A percentile compares a stretch with the other conserved stretches of the same genome.
Evolutionary conservation across 2,888 invertebrate species (phyloP).

Genomic region (Drosophila neoperkinsi): DNA sequence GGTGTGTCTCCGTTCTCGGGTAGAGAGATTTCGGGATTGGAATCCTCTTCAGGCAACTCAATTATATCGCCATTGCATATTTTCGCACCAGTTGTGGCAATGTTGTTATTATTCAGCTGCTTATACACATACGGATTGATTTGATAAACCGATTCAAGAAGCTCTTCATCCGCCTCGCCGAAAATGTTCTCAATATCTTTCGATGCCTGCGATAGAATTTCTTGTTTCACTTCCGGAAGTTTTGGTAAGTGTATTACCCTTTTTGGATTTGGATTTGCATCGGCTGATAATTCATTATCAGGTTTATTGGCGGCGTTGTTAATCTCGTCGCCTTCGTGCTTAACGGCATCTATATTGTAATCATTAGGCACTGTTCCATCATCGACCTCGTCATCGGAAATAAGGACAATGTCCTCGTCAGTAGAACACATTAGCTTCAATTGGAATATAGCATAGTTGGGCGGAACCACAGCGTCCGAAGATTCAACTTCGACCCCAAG

Average conservation of each 20-base stretch:
- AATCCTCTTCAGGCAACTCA: slow-evolving; percentile 31
- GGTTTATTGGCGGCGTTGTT: neutral
- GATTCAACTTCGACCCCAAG: slow-evolving; percentile 66
- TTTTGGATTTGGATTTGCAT: neutral
- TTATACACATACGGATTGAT: slow-evolving; percentile 77
- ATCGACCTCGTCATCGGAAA: slow-evolving; percentile 54
- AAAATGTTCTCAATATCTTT: slow-evolving; percentile 78
- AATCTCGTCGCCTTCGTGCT: neutral
- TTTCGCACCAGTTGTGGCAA: slow-evolving; percentile 5
- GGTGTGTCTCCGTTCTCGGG: neutral
- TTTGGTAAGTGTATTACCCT: slow-evolving; percentile 67
- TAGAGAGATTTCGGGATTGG: neutral
- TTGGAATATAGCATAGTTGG: slow-evolving; percentile 66
- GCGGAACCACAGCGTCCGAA: slow-evolving; percentile 11
- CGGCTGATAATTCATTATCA: neutral
- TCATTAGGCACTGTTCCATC: neutral
- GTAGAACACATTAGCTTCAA: slow-evolving; percentile 31
- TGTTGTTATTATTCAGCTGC: slow-evolving; percentile 43
- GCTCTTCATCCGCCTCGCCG: slow-evolving; percentile 67
- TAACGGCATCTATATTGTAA: no score
- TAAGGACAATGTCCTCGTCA: slow-evolving; percentile 21
- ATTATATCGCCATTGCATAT: slow-evolving; percentile 60
- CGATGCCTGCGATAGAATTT: slow-evolving; percentile 54
- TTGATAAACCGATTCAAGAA: slow-evolving; percentile 62
- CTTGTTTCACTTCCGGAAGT: slow-evolving; percentile 65